Evolutionary conservation across 2,888 invertebrate species (phyloP).

Genomic region (Sussaba pulchella): DNA sequence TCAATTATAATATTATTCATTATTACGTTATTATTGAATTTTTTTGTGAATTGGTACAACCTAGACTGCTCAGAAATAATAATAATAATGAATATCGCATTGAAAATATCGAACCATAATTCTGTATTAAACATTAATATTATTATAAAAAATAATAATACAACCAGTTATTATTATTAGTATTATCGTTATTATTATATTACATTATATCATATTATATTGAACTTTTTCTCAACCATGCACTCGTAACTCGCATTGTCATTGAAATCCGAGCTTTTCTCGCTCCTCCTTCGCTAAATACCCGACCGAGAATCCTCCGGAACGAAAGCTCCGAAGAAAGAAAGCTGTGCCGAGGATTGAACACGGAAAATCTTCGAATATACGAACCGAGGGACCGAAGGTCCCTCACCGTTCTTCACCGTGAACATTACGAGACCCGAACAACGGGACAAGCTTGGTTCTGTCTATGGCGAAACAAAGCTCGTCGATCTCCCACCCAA

Average conservation of each 20-base stretch:
- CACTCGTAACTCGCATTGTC: slow-evolving; percentile 9
- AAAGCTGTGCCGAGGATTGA: background rate
- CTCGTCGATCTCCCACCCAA: slow-evolving; percentile 68
- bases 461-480: slow-evolving; percentile 58
- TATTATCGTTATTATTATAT: no score
- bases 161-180: no score
- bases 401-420: background rate
- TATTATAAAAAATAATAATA: no score
- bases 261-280: background rate
- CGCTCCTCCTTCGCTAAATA: background rate
- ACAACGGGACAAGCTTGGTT: slow-evolving; percentile 1
- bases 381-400: background rate
- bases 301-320: background rate
- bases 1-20: no score
- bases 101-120: no score
- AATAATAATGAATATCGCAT: no score
- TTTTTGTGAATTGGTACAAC: no score
- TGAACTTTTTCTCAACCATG: no score
- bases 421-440: background rate
- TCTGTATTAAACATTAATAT: no score
- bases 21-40: no score
- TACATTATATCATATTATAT: no score
- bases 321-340: slow-evolving; percentile 10
- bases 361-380: slow-evolving; percentile 4
- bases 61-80: no score